A percentile compares a stretch with the other conserved stretches of the same genome.
These are phyloP conservation scores for Pterocles burchelli DNA, from an alignment of 2,113 vertebrate genomes.

Conservation along the genomic window DNA sequence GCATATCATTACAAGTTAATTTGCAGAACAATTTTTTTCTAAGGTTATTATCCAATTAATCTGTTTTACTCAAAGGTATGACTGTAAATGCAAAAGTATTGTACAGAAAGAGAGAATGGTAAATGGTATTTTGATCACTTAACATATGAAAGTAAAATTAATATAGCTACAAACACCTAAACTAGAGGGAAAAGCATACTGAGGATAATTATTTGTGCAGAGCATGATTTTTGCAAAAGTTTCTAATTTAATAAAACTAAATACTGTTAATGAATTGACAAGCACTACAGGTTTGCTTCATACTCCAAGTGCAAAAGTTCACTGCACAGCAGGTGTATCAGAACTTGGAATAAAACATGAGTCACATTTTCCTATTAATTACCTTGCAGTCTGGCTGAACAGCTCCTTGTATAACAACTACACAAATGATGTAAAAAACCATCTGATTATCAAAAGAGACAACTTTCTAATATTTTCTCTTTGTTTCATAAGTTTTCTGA, in stretches of 20 bases:
- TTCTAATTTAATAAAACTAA: constrained; percentile 17
- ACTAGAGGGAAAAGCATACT: background rate
- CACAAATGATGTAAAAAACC: background rate
- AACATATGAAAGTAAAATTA: background rate
- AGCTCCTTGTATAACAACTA: background rate
- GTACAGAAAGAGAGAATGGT: background rate
- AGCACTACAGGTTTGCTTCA: background rate
- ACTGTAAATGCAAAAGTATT: background rate
- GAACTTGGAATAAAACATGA: constrained; percentile 23
- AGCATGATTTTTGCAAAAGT: background rate
- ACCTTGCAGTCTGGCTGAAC: background rate
- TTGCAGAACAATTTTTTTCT: background rate
- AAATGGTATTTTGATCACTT: background rate
- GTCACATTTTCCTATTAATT: constrained; percentile 12
- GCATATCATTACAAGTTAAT: background rate
- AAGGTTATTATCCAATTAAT: background rate
- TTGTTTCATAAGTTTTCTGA: background rate
- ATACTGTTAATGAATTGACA: constrained; percentile 14
- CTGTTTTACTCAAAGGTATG: background rate
- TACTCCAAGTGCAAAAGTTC: constrained; percentile 53
- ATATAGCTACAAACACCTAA: background rate
- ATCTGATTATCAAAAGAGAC: background rate
- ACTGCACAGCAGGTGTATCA: background rate
- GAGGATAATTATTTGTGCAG: background rate
- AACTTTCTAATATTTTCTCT: background rate